phyloP scores from a whole-genome alignment of 2,797 vertebrate species.

The Fistularia tabacaria region DNA sequence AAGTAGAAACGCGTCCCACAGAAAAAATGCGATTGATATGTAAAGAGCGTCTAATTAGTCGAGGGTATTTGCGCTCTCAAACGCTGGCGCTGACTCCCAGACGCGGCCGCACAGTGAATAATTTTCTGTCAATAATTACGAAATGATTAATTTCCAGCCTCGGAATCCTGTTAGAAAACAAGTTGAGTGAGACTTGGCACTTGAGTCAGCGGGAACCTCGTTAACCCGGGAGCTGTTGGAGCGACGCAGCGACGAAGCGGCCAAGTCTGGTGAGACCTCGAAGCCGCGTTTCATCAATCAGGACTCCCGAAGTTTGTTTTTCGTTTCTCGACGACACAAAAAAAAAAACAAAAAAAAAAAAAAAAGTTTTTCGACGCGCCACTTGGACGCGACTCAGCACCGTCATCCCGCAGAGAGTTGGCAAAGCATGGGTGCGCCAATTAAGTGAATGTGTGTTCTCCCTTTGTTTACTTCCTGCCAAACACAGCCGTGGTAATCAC shows the following conservation, averaged over 20 bases:
- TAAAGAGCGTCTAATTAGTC: too few relatives aligned
- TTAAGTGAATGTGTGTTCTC: slow-evolving; percentile 38
- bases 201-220: slow-evolving; percentile 18
- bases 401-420: slow-evolving; percentile 27
- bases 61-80: too few relatives aligned
- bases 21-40: too few relatives aligned
- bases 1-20: too few relatives aligned
- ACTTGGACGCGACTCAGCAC: slow-evolving; percentile 24
- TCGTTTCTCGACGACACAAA: too few relatives aligned
- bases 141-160: slow-evolving; percentile 5
- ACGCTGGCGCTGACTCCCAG: too few relatives aligned
- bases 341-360: too few relatives aligned
- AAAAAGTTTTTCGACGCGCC: slow-evolving; percentile 18
- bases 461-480: slow-evolving; percentile 40
- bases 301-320: slow-evolving; percentile 15
- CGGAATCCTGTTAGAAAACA: slow-evolving; percentile 26
- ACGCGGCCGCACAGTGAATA: too few relatives aligned
- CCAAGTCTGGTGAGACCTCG: slow-evolving; percentile 1
- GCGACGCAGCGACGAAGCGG: slow-evolving; percentile 1
- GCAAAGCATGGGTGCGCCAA: slow-evolving; percentile 34
- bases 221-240: slow-evolving; percentile 20
- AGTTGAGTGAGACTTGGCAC: slow-evolving; percentile 27
- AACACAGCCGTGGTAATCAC: slow-evolving; percentile 22
- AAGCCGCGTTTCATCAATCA: background rate
- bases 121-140: too few relatives aligned